A percentile compares a stretch with the other conserved stretches of the same genome.
These are phyloP conservation scores for Pseudococcus jackbeardsleyi DNA, from an alignment of 2,888 invertebrate genomes.

Conservation along the genomic window DNA sequence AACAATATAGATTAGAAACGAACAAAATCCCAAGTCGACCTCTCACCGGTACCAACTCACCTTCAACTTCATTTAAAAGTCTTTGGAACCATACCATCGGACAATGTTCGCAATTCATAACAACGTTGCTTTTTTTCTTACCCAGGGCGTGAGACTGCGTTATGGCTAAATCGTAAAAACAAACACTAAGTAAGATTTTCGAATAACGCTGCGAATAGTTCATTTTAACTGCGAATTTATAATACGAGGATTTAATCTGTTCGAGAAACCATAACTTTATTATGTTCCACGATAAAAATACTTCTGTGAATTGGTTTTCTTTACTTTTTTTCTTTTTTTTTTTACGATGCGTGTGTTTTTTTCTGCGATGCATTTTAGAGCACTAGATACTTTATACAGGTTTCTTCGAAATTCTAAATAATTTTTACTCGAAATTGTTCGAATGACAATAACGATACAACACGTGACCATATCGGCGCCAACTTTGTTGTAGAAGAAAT, in stretches of 20 bases:
- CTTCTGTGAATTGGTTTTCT: neutral
- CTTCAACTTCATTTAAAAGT: constrained; percentile 87
- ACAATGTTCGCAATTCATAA: constrained; percentile 91
- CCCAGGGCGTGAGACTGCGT: constrained; percentile 80
- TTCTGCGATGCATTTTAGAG: neutral
- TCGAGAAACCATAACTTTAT: constrained; percentile 13
- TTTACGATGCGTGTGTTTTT: neutral
- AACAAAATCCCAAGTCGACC: neutral
- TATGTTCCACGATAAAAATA: neutral
- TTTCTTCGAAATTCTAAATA: neutral
- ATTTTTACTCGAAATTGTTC: neutral
- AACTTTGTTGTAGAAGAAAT: neutral
- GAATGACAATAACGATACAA: neutral
- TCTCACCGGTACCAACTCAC: neutral
- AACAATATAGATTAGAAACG: neutral
- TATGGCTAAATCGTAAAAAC: constrained; percentile 75
- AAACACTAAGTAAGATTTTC: constrained; percentile 13
- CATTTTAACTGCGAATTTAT: neutral
- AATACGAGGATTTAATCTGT: constrained; percentile 17
- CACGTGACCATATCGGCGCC: constrained; percentile 15
- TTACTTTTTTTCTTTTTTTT: neutral
- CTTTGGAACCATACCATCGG: constrained; percentile 96
- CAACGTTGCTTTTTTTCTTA: constrained; percentile 76
- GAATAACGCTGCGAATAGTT: neutral
- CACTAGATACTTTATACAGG: neutral